Conservation (phyloP, 2,113 vertebrate species). For the Recurvirostra avosetta region DNA sequence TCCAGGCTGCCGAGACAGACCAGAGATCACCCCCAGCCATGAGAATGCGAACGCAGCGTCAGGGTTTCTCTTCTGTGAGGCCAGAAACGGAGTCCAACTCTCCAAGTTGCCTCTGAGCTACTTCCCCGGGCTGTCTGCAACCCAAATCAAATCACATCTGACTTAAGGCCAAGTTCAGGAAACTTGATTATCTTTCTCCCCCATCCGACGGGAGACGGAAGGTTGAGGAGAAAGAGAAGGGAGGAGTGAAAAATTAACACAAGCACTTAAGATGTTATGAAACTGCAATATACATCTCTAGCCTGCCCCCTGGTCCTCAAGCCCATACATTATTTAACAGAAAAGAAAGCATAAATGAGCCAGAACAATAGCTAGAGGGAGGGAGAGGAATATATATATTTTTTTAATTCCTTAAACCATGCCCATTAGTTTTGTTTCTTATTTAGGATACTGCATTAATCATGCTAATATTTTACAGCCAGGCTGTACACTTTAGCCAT, state of each 20-base stretch:
- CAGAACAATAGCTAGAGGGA: conserved; percentile 68
- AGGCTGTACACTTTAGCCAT: conserved; percentile 78
- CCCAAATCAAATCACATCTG: conserved; percentile 11
- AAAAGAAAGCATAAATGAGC: conserved; percentile 74
- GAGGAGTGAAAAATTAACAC: conserved; percentile 50
- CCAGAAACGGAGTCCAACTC: neutral
- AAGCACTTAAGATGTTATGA: conserved; percentile 64
- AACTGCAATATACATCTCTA: conserved; percentile 59
- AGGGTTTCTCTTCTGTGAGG: neutral
- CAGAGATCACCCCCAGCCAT: neutral
- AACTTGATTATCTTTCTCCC: conserved; percentile 23
- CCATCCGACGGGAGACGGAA: conserved; percentile 1
- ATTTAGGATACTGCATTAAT: conserved; percentile 80
- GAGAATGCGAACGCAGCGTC: fast-evolving
- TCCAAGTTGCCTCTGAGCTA: neutral
- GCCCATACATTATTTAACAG: conserved; percentile 72
- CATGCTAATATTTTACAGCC: conserved; percentile 81
- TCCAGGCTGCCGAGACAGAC: neutral
- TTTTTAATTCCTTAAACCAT: conserved; percentile 59
- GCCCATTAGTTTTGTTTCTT: conserved; percentile 77
- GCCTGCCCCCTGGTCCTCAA: conserved; percentile 58
- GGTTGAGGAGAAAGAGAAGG: conserved; percentile 1
- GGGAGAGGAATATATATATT: neutral
- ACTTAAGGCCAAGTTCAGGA: conserved; percentile 15
- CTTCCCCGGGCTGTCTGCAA: neutral